Evolutionary conservation across 1,140 invertebrate genomes (phyloP), one percentile per base, ranked within the genome.

Genomic region (Magallana gigas): DNA sequence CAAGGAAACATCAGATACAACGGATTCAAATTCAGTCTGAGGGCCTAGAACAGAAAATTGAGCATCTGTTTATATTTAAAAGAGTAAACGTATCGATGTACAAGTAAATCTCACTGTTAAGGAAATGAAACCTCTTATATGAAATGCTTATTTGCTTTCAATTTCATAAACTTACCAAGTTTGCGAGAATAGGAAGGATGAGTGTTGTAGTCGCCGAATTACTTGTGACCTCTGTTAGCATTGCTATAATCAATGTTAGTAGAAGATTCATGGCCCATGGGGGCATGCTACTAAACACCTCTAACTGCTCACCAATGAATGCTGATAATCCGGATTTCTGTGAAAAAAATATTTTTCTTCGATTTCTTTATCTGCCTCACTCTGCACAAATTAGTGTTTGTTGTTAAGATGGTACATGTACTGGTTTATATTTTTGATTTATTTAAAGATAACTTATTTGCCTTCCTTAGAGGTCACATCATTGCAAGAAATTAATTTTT

Each of bases 1-100:
- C 97, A 96, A 0, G 98, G 98, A 89, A 98, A 94, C 96, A 98
- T 98, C 92, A 98, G 95, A 94, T 97, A 98, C 84, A 98, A 92
- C 0, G 98, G 98, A 96, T 99, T 97, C 1, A 96, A 90, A 6
- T 94, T 85, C 7, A 96, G 92, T 23, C 91, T 88, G 23, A 95
- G 59, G 23, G 95, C 95, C 96, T 96, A 90, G 29, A 94, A 92
- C 48, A 85, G 57, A 23, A 60, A 80, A 56, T 48, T 16, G 16
- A 6, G 18, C 18, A 16, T 64, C 1, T 18, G 18, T 64, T n/a
- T 64, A 6, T 16, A 3, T 64, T 3, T 64, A 0, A 64, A 7
- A 64, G 0, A n/a, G 12, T 64, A 8, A 48, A 48, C 36, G 2
- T 48, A 48, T 48, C 5, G 36, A 48, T 48, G 2, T 48, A 48